Percentiles rank a stretch among this genome's conserved stretches.
phyloP scores from a whole-genome alignment of 2,113 vertebrate species.

The Antechinus flavipes region DNA sequence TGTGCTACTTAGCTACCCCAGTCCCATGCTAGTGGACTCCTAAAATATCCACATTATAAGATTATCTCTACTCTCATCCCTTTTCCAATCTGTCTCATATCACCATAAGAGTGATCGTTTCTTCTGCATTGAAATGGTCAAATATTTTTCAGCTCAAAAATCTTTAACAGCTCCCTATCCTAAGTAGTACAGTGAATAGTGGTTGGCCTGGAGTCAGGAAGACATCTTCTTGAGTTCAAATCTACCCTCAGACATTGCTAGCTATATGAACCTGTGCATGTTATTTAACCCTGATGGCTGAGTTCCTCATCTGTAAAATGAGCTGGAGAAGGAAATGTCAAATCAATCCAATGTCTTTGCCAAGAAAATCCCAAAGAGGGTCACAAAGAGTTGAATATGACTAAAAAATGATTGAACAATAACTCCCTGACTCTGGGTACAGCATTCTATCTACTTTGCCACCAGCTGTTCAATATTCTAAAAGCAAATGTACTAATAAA shows the following conservation, averaged over 20 bases:
- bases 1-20: neutral
- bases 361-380: too few species aligned
- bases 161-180: neutral
- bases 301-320: too few species aligned
- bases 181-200: neutral
- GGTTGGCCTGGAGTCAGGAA: too few species aligned
- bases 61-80: neutral
- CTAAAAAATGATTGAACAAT: too few species aligned
- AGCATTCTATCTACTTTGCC: neutral
- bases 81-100: neutral
- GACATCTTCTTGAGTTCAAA: too few species aligned
- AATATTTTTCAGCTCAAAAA: neutral
- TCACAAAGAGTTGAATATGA: too few species aligned
- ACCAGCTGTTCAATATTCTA: neutral
- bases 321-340: too few species aligned
- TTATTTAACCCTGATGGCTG: too few species aligned
- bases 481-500: neutral
- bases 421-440: neutral
- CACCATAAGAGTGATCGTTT: neutral
- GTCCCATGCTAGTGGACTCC: neutral
- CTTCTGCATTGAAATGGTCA: neutral
- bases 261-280: too few species aligned
- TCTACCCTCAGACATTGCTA: too few species aligned
- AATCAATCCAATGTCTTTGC: too few species aligned
- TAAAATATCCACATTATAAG: slow-evolving; percentile 5